A percentile compares a stretch with the other conserved stretches of the same genome.
These are phyloP conservation scores for Mormoops blainvillei DNA, from an alignment of 2,113 vertebrate genomes.

Conservation along the genomic window DNA sequence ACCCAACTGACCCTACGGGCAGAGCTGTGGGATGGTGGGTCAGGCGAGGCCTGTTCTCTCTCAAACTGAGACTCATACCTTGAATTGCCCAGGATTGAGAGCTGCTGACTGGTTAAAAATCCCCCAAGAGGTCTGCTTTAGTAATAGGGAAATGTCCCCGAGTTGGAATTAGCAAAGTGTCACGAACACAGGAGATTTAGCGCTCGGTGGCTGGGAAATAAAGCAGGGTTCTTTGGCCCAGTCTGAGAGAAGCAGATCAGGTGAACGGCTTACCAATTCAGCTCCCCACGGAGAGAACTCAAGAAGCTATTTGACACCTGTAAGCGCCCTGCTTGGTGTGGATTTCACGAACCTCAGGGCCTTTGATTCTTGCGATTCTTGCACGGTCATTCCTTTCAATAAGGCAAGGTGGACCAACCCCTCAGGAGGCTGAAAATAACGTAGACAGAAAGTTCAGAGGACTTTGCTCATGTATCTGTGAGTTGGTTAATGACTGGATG, in stretches of 20 bases:
- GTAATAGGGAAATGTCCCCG: neutral
- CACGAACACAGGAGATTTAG: neutral
- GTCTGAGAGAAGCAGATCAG: neutral
- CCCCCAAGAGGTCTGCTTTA: neutral
- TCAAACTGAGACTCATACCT: neutral
- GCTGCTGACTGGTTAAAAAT: neutral
- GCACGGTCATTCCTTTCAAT: neutral
- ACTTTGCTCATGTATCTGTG: neutral
- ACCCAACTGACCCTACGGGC: fast-evolving
- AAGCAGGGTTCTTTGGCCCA: slow-evolving; percentile 12
- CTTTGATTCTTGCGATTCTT: slow-evolving; percentile 50
- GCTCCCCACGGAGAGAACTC: neutral
- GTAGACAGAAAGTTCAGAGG: neutral
- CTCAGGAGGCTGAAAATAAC: neutral
- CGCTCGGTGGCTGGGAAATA: neutral
- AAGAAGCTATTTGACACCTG: neutral
- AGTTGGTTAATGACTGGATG: neutral
- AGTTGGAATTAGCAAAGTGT: neutral
- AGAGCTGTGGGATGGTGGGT: neutral
- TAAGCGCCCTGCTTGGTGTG: neutral
- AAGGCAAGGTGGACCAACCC: neutral
- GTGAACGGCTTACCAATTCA: neutral
- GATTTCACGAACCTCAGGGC: slow-evolving; percentile 29
- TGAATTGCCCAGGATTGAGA: neutral
- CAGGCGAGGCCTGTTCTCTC: neutral